Evolutionary conservation across 2,888 invertebrate genomes (phyloP).

Genomic region (Notocelia uddmanniana): DNA sequence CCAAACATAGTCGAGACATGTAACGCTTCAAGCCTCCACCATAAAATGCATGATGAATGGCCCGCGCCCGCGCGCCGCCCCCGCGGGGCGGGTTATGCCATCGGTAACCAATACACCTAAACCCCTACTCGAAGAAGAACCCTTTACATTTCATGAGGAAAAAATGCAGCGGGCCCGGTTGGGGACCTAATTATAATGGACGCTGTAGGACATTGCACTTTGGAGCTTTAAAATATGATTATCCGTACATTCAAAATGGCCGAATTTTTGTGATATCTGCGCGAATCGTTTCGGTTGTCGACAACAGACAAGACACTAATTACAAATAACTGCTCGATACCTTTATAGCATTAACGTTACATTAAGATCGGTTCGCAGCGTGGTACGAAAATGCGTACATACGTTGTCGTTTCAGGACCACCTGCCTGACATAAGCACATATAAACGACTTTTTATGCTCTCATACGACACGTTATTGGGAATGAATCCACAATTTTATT

Average conservation of each 20-base stretch:
- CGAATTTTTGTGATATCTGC: slow-evolving; percentile 48
- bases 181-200: slow-evolving; percentile 65
- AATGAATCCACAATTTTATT: slow-evolving; percentile 80
- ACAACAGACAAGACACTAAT: slow-evolving; percentile 25
- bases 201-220: slow-evolving; percentile 76
- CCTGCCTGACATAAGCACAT: slow-evolving; percentile 74
- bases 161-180: slow-evolving; percentile 55
- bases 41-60: slow-evolving; percentile 84
- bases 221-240: slow-evolving; percentile 26
- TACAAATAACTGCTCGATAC: slow-evolving; percentile 22
- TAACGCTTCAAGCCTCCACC: slow-evolving; percentile 73
- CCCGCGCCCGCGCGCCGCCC: slow-evolving; percentile 81
- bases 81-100: slow-evolving; percentile 70
- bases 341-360: slow-evolving; percentile 62
- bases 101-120: slow-evolving; percentile 61
- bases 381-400: slow-evolving; percentile 66
- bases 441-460: slow-evolving; percentile 73
- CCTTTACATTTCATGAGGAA: slow-evolving; percentile 52
- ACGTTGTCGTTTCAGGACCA: slow-evolving; percentile 70
- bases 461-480: slow-evolving; percentile 61
- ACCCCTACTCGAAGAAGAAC: slow-evolving; percentile 61
- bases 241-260: slow-evolving; percentile 68
- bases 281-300: not conserved
- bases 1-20: slow-evolving; percentile 61
- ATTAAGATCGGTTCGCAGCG: slow-evolving; percentile 68